Conservation (phyloP, 2,797 vertebrate species). For the Eidolon dupreanum region DNA sequence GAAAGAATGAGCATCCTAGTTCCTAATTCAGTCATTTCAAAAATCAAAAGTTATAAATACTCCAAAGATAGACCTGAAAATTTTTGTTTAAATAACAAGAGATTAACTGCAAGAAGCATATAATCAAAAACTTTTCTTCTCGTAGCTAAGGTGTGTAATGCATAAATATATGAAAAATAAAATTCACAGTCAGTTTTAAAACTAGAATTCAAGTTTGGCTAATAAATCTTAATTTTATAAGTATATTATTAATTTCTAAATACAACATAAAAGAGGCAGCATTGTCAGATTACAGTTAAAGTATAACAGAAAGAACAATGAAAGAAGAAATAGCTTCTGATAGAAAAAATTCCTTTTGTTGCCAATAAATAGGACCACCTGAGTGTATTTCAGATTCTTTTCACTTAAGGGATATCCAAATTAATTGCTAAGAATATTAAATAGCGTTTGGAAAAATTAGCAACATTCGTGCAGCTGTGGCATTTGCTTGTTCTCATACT, state of each 20-base stretch:
- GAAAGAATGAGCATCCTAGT: slow-evolving; percentile 81
- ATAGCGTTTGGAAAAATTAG: slow-evolving; percentile 84
- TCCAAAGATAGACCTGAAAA: slow-evolving; percentile 83
- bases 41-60: slow-evolving; percentile 83
- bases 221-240: slow-evolving; percentile 86
- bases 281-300: slow-evolving; percentile 87
- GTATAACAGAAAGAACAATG: slow-evolving; percentile 84
- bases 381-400: slow-evolving; percentile 91
- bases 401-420: slow-evolving; percentile 83
- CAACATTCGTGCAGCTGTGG: slow-evolving; percentile 84
- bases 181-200: slow-evolving; percentile 90
- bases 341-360: slow-evolving; percentile 90
- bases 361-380: slow-evolving; percentile 91
- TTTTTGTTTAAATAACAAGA: slow-evolving; percentile 84
- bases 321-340: slow-evolving; percentile 89
- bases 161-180: slow-evolving; percentile 91
- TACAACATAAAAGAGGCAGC: slow-evolving; percentile 87
- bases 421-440: slow-evolving; percentile 84
- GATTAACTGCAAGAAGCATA: slow-evolving; percentile 86
- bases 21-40: slow-evolving; percentile 77
- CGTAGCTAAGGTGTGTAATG: slow-evolving; percentile 86
- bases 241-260: slow-evolving; percentile 85
- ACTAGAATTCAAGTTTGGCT: slow-evolving; percentile 91
- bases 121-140: slow-evolving; percentile 82
- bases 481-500: slow-evolving; percentile 83